Conservation (phyloP, 2,797 vertebrate species). For the Sebastes matsubarae region DNA sequence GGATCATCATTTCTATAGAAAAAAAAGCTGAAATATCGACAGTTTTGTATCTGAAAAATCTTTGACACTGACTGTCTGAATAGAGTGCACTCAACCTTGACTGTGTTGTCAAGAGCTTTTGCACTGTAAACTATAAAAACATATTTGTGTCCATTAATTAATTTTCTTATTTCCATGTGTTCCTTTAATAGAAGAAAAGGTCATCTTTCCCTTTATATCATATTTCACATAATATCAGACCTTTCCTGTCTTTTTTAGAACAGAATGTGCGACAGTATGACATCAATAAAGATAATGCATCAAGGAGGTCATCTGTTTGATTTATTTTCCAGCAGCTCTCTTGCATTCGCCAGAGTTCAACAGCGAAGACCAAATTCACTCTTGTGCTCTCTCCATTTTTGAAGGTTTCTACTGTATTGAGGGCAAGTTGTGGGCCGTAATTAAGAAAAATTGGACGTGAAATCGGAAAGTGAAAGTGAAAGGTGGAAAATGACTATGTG, state of each 20-base stretch:
- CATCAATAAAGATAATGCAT: background rate
- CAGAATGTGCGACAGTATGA: background rate
- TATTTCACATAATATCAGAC: background rate
- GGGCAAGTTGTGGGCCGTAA: constrained; percentile 9
- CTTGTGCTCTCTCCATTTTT: background rate
- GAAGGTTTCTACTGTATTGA: background rate
- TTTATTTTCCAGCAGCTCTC: background rate
- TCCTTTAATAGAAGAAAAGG: background rate
- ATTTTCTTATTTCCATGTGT: background rate
- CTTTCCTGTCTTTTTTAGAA: background rate
- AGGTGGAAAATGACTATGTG: constrained; percentile 38
- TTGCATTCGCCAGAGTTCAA: background rate
- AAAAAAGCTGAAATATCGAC: background rate
- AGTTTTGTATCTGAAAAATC: background rate
- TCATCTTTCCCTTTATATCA: background rate
- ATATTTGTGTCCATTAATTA: background rate
- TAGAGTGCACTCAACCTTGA: background rate
- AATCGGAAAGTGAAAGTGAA: constrained; percentile 51
- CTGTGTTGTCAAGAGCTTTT: background rate
- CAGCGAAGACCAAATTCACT: constrained; percentile 6
- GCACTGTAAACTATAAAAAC: background rate
- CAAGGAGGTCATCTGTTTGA: background rate
- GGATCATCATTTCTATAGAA: background rate
- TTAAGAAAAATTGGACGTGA: constrained; percentile 31
- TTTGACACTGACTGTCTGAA: background rate